Conservation (phyloP, 2,113 vertebrate species). For the Pomatostomus ruficeps region DNA sequence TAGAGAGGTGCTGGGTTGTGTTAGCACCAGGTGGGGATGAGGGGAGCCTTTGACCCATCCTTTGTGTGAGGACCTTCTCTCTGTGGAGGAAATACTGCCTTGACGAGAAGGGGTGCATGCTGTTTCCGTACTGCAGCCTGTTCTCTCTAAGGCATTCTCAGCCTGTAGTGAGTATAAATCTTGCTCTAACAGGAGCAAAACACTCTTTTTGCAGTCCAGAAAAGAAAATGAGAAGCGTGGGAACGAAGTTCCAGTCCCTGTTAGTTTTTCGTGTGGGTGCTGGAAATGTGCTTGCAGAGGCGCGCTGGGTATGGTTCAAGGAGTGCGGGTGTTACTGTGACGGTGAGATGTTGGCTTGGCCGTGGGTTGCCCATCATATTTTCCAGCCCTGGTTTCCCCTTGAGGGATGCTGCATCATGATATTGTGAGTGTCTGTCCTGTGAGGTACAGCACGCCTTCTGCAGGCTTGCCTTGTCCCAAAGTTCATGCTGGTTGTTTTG, state of each 20-base stretch:
- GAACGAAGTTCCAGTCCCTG: background rate
- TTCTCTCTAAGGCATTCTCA: background rate
- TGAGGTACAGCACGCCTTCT: background rate
- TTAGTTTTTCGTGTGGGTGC: background rate
- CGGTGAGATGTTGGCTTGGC: background rate
- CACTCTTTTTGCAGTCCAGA: background rate
- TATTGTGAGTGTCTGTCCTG: fast-evolving
- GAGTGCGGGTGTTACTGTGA: background rate
- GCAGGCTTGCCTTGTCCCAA: background rate
- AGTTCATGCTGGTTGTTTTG: background rate
- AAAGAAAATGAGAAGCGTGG: background rate
- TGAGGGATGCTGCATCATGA: background rate
- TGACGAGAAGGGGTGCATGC: background rate
- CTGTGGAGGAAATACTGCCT: background rate
- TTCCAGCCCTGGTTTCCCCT: background rate
- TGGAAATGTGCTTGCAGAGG: background rate
- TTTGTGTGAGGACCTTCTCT: background rate
- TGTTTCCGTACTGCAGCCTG: background rate
- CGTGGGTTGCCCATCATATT: background rate
- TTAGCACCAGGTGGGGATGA: background rate
- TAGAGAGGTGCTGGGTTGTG: background rate
- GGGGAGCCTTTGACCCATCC: background rate
- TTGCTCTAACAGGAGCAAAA: background rate
- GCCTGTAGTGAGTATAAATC: background rate
- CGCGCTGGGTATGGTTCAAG: background rate